Evolutionary conservation across 23 tunicate genomes (phyloP), one percentile per base, ranked within the genome.

Genomic region (Trididemnum miniatum): DNA sequence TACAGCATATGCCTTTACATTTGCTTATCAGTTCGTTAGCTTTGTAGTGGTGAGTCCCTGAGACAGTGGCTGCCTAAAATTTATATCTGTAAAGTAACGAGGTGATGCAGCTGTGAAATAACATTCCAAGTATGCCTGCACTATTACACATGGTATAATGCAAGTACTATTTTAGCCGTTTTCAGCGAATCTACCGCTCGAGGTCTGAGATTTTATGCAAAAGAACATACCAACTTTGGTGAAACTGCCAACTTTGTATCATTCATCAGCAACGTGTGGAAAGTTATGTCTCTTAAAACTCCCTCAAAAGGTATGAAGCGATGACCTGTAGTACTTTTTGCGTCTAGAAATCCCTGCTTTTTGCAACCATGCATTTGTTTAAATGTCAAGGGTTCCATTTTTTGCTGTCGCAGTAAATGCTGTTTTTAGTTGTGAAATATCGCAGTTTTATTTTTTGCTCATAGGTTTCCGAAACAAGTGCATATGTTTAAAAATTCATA

Each of bases 171-270:
- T 62, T 62, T 25, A 62, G 69, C 5, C 22, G 69, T 62, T 25
- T 62, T 62, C 22, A 62, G 69, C 29, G 24, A 62, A 62, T 62
- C 69, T 62, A 62, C 69, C 29, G 69, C 69, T 22, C 69, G 69
- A 62, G 69, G 69, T 25, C 29, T 62, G 29, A 62, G 69, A 62
- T 62, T 62, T 62, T 62, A 22, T 62, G 15, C 69, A 25, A 25
- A 62, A 25, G 29, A 62, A 62, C 5, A 62, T 22, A n/a, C 69
- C 22, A 25, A 25, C 29, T 62, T 62, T 9, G 27, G 69, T 24
- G 29, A 62, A 62, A 62, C 24, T 22, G 69, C 69, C 29, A 25
- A 22, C 69, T 62, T 62, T 62, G 69, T 62, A 24, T n/a, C 27
- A 62, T 62, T 62, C 24, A 62, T 62, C 29, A 62, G 69, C 69